phyloP scores from a whole-genome alignment of 2,888 invertebrate genomes.

The Spisula subtruncata region DNA sequence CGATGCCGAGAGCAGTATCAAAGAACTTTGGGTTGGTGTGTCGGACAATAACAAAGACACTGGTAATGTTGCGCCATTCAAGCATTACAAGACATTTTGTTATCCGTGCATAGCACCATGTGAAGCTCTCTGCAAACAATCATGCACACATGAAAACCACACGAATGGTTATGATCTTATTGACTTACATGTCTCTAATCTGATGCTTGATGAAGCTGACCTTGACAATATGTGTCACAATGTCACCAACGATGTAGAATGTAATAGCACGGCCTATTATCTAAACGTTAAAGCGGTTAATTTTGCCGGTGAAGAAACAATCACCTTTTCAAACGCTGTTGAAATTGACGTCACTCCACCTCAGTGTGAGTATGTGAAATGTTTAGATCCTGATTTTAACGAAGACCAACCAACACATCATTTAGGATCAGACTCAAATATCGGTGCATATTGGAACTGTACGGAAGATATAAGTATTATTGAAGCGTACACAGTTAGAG shows the following conservation, averaged over 20 bases:
- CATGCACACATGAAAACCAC: constrained; percentile 52
- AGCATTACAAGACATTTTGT: constrained; percentile 65
- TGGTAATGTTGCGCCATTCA: constrained; percentile 65
- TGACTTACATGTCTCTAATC: constrained; percentile 31
- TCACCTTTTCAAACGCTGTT: constrained; percentile 72
- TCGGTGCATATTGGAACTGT: constrained; percentile 76
- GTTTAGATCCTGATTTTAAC: constrained; percentile 75
- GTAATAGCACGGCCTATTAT: constrained; percentile 71
- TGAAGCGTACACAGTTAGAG: constrained; percentile 55
- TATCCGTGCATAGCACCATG: constrained; percentile 68
- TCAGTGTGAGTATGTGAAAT: constrained; percentile 70
- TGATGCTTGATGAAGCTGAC: constrained; percentile 36
- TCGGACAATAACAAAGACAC: constrained; percentile 63
- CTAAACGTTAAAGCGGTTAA: constrained; percentile 73
- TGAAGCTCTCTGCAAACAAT: constrained; percentile 59
- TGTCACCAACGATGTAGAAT: constrained; percentile 37
- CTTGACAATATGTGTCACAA: constrained; percentile 44
- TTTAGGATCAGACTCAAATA: constrained; percentile 74
- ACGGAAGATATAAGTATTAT: constrained; percentile 74
- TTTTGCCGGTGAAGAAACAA: constrained; percentile 72
- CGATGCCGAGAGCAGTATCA: constrained; percentile 75
- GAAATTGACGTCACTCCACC: constrained; percentile 77
- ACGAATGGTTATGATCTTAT: constrained; percentile 63
- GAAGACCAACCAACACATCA: constrained; percentile 72
- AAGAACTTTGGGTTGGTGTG: constrained; percentile 75